Conservation (phyloP, 2,113 vertebrate species). For the Australoheros scitulus region DNA sequence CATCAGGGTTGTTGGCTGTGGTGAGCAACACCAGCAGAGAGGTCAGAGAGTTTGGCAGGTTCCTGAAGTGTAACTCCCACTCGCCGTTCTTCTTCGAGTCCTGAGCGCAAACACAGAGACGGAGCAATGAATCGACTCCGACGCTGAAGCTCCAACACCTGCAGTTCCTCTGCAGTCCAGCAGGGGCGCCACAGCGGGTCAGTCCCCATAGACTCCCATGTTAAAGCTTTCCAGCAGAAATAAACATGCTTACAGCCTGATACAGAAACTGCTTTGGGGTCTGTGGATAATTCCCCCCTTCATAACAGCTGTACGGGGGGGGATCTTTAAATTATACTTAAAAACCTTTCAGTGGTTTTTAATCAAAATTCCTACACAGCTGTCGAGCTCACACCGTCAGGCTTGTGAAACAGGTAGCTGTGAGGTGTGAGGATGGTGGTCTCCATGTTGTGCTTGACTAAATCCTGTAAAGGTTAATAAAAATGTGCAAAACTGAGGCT, state of each 20-base stretch:
- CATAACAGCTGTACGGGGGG: not conserved
- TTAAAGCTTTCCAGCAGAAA: not conserved
- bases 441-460: too few relatives aligned
- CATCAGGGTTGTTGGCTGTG: conserved; percentile 96
- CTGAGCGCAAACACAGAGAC: conserved; percentile 65
- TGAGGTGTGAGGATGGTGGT: too few relatives aligned
- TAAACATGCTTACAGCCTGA: not conserved
- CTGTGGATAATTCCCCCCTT: fast-evolving
- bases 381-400: too few relatives aligned
- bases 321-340: not conserved
- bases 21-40: conserved; percentile 94
- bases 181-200: fast-evolving
- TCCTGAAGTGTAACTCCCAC: conserved; percentile 87
- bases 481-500: too few relatives aligned
- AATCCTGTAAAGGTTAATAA: too few relatives aligned
- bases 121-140: not conserved
- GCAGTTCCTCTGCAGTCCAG: fast-evolving
- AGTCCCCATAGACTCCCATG: not conserved
- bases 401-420: too few relatives aligned
- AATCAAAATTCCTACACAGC: too few relatives aligned
- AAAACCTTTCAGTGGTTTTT: too few relatives aligned
- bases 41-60: conserved; percentile 84
- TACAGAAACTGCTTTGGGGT: fast-evolving
- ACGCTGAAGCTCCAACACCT: fast-evolving
- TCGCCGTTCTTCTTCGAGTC: conserved; percentile 83